Base-by-base conservation (phyloP, 2,113 vertebrate species). In the Oncorhynchus clarkii region DNA sequence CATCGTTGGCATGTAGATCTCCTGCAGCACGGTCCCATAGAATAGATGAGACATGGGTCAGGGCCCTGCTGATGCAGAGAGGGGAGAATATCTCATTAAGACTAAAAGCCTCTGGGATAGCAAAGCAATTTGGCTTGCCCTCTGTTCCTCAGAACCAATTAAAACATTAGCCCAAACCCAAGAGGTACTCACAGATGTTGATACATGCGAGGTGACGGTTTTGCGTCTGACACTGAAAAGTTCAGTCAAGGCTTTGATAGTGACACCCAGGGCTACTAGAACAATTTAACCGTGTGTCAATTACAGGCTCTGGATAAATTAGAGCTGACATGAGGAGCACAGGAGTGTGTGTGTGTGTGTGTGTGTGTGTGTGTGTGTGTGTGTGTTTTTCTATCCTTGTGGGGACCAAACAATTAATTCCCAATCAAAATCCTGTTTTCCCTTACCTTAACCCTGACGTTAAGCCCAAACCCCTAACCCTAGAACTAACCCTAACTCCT, bases 121-220 rank as follows among this genome's bases (percentile, higher is more conserved):
- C 78, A 88, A 92, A 89, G 90, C 91, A 92, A 94, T 93, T 93
- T 92, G 87, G 81, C 82, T 91, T 84, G 90, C 88, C 89, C 92
- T 91, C 88, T 91, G 91, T 91, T 93, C 90, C 88, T 67, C 54
- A 84, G 90, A 93, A 88, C 90, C 90, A 94, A 94, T 94, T 93
- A 94, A 94, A 92, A 92, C 90, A 92, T 93, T 92, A 92, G 89
- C 84, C 84, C 80, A 88, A 92, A 91, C 87, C 87, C 87, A 88
- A 74, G 75, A 87, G 72, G 72, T 54, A 83, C 85, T 90, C 88
- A 73, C 87, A 91, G 85, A 89, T 91, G 89, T 88, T 89, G 89
- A 90, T 82, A 87, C 75, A 71, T 80, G 72, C 51, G 78, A 80
- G 76, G 78, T 78, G 74, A 81, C 81, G 60, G 80, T 76, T 79